Conservation (phyloP, 1,140 invertebrate genomes). For the Euura saliciscinereae region DNA sequence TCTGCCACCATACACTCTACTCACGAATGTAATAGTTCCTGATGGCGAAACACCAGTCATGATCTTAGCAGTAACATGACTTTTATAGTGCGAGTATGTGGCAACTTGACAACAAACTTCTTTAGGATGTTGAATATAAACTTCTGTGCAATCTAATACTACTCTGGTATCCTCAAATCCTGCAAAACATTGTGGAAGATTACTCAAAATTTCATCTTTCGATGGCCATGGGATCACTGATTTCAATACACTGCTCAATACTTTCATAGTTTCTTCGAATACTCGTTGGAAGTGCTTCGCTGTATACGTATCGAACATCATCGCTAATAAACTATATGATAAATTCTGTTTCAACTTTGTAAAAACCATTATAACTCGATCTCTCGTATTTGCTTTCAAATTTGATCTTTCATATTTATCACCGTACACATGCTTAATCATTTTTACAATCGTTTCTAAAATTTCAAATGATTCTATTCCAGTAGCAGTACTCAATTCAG, state of each 20-base stretch:
- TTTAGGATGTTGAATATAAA: too few species aligned
- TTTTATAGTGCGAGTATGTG: too few species aligned
- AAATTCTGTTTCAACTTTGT: constrained; percentile 31
- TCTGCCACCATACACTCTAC: constrained; percentile 36
- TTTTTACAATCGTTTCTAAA: background rate
- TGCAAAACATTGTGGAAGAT: too few species aligned
- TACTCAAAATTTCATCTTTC: too few species aligned
- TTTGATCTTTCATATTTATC: background rate
- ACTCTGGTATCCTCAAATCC: too few species aligned
- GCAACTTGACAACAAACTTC: too few species aligned
- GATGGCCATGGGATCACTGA: too few species aligned
- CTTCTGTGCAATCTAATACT: too few species aligned
- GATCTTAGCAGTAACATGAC: constrained; percentile 37
- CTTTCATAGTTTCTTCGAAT: constrained; percentile 15
- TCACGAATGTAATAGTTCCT: constrained; percentile 43
- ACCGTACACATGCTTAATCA: background rate
- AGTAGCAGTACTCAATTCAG: background rate
- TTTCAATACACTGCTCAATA: too few species aligned
- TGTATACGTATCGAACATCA: constrained; percentile 21
- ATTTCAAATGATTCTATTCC: background rate
- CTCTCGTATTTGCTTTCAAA: background rate
- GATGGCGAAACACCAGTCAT: constrained; percentile 45
- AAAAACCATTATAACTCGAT: background rate
- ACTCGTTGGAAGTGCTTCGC: constrained; percentile 25
- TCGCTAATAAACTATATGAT: constrained; percentile 25